Evolutionary conservation across 1,140 invertebrate species (phyloP).

Genomic region (Psilanteris sp.): DNA sequence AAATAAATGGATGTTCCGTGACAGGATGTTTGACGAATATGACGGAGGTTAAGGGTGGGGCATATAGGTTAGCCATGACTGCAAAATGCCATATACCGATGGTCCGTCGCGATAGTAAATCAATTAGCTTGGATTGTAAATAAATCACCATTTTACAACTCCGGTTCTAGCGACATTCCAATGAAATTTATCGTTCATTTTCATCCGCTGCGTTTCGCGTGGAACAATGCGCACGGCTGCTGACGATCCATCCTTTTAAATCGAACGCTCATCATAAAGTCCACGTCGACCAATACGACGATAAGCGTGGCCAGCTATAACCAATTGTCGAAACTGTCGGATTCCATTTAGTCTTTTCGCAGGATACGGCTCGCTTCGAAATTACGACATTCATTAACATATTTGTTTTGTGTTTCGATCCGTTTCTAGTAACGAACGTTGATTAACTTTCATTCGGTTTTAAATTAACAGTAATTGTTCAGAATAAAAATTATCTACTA

Average conservation of each 20-base stretch:
- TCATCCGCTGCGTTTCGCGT: constrained; percentile 57
- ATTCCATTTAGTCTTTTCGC: constrained; percentile 23
- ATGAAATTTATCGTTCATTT: constrained; percentile 77
- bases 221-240: constrained; percentile 60
- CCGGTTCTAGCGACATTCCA: constrained; percentile 70
- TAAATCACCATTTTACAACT: constrained; percentile 79
- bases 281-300: constrained; percentile 24
- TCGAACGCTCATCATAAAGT: constrained; percentile 53
- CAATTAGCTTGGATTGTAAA: constrained; percentile 78
- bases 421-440: constrained; percentile 24
- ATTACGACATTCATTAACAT: constrained; percentile 55
- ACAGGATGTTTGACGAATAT: constrained; percentile 57
- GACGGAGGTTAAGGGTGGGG: constrained; percentile 8
- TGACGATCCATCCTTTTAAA: constrained; percentile 64
- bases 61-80: constrained; percentile 63
- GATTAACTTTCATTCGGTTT: constrained; percentile 42
- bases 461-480: constrained; percentile 29
- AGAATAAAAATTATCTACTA: constrained; percentile 1
- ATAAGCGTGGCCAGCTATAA: constrained; percentile 22
- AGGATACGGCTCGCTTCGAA: constrained; percentile 13
- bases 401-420: constrained; percentile 46
- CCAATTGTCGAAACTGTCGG: constrained; percentile 46
- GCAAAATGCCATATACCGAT: constrained; percentile 54
- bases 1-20: constrained; percentile 55
- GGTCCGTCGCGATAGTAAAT: constrained; percentile 74